Evolutionary conservation across 1,140 invertebrate genomes (phyloP).

Genomic region (Spodoptera litura): DNA sequence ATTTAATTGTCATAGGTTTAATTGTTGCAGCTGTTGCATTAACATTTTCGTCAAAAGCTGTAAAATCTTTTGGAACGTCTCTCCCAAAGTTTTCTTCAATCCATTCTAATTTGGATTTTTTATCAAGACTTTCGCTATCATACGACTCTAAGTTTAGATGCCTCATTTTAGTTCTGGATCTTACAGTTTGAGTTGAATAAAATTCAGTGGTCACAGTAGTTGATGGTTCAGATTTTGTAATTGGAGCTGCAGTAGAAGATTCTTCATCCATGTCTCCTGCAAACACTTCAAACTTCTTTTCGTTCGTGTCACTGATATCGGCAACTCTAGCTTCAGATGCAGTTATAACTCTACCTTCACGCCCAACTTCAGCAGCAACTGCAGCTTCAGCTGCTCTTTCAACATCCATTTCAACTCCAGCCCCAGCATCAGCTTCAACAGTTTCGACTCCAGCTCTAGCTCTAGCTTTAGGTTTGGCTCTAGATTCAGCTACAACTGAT

Average conservation of each 20-base stretch:
- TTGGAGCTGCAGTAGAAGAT: neutral
- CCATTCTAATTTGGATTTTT: constrained; percentile 63
- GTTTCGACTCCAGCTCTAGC: too few species aligned
- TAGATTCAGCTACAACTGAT: neutral
- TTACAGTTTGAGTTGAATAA: neutral
- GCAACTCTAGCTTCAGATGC: too few species aligned
- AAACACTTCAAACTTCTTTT: constrained; percentile 4
- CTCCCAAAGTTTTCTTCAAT: constrained; percentile 62
- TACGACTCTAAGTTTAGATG: constrained; percentile 3
- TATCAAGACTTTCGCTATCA: constrained; percentile 15
- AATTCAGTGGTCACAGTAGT: neutral
- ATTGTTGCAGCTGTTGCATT: neutral
- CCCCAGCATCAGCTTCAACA: too few species aligned
- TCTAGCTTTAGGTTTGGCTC: too few species aligned
- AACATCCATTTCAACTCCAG: too few species aligned
- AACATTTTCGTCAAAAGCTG: neutral
- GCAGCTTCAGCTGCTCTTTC: too few species aligned
- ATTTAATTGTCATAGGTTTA: constrained; percentile 25
- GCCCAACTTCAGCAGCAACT: too few species aligned
- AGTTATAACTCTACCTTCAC: too few species aligned
- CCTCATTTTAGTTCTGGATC: constrained; percentile 5
- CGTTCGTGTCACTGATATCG: neutral
- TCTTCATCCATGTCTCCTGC: constrained; percentile 13
- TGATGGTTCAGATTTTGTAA: neutral
- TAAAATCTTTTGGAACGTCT: constrained; percentile 38